Evolutionary conservation across 2,888 invertebrate species (phyloP).

Genomic region (Auanema freiburgensis): DNA sequence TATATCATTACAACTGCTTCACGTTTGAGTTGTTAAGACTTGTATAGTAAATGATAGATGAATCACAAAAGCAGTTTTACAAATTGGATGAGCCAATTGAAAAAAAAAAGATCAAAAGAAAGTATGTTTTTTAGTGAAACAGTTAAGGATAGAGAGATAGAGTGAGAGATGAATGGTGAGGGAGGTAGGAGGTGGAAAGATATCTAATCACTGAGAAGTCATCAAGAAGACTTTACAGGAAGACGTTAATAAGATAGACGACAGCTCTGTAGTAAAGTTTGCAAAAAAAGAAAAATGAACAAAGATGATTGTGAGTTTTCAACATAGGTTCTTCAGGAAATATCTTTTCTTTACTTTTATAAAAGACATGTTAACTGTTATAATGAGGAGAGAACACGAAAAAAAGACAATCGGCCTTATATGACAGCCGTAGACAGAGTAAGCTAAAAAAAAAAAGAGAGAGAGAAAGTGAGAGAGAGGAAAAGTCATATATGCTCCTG

Average conservation of each 20-base stretch:
- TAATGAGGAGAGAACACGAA: constrained; percentile 1
- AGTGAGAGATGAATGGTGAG: constrained; percentile 12
- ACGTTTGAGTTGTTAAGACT: neutral
- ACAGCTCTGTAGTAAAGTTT: constrained; percentile 1
- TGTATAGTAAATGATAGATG: neutral
- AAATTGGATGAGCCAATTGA: no score
- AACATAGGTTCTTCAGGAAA: no score
- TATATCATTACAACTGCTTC: constrained; percentile 15
- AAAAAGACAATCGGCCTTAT: constrained; percentile 2
- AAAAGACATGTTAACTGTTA: no score
- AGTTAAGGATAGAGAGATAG: constrained; percentile 10
- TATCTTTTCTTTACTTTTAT: no score
- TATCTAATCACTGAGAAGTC: neutral
- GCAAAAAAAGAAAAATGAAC: no score
- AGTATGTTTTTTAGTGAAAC: constrained; percentile 8
- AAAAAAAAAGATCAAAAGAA: constrained; percentile 12
- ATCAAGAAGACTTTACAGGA: neutral
- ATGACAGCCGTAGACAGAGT: neutral
- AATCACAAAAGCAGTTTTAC: no score
- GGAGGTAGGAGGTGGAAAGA: neutral
- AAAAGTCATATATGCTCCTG: neutral
- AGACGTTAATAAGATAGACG: no score
- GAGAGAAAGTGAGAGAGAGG: constrained; percentile 6
- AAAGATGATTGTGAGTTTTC: no score
- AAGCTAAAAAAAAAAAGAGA: neutral